Evolutionary conservation across 2,888 invertebrate genomes (phyloP), one percentile per base, ranked within the genome.

Genomic region (Amblyteles armatorius): DNA sequence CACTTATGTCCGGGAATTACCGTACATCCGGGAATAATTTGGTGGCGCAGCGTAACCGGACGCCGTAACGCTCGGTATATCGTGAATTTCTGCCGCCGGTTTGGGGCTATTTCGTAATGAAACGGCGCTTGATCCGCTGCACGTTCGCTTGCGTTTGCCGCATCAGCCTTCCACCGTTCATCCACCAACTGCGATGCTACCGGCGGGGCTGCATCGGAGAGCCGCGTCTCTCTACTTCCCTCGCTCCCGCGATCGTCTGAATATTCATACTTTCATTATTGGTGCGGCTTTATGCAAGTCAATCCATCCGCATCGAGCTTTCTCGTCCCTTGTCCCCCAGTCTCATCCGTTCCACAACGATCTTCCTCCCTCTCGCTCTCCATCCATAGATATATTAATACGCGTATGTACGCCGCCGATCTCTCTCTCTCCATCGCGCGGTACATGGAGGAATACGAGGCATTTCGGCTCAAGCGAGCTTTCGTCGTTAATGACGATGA

Each of bases 201-300:
- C 2, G 33, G 7, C 29, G 29, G 9, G 48, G 50, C 36, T 22
- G 19, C 36, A 50, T 22, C 36, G 19, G 52, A 0, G 22, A 67
- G 36, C 36, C 7, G 36, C 11, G 63, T 29, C 73, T 78, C 67
- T 78, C 57, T 9, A 71, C 69, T 57, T 79, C 67, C 68, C 44
- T 36, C 67, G 52, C 57, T 67, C 33, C 52, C 65, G 65, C 83
- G 77, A 57, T 76, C 79, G 65, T 80, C 68, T 91, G 90, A 90
- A 91, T 91, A 91, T 91, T 91, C 90, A 91, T 91, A 88, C 87
- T 88, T 90, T 89, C 88, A 89, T 90, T 90, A 90, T 88, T 88
- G 87, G 83, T 72, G 85, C 71, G 76, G 84, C 84, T 84, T 84
- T 84, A 87, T 88, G 82, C 86, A 65, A 69, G 84, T 80, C 76